Conservation (phyloP, 2,888 invertebrate species). For the Macrophya alboannulata region DNA sequence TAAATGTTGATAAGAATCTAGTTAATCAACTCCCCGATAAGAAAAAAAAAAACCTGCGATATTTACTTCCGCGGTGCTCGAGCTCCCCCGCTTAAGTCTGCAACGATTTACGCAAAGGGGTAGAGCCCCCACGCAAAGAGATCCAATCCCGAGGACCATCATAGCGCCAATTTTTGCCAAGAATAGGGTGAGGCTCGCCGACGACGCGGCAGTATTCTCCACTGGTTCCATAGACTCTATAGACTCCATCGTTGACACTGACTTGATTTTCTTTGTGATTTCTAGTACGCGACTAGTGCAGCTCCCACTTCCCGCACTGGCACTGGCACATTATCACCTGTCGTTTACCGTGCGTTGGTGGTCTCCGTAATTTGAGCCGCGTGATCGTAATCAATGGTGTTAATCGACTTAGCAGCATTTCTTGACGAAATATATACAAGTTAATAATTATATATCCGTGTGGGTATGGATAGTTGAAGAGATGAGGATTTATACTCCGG, state of each 20-base stretch:
- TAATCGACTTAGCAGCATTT: constrained; percentile 13
- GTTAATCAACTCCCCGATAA: not conserved
- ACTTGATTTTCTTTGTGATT: not conserved
- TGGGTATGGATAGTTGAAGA: not conserved
- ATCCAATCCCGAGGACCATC: constrained; percentile 82
- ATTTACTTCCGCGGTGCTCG: constrained; percentile 63
- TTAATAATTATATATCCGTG: not conserved
- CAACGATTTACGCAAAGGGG: constrained; percentile 81
- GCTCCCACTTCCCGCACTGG: not conserved
- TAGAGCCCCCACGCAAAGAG: constrained; percentile 83
- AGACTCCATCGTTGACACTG: constrained; percentile 32
- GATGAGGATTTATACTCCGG: not conserved
- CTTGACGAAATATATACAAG: not conserved
- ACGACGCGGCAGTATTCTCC: not conserved
- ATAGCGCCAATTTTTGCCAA: constrained; percentile 84
- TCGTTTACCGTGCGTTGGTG: not conserved
- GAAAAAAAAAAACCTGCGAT: not conserved
- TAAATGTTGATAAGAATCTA: not conserved
- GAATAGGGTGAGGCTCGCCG: constrained; percentile 71
- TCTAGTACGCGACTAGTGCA: not conserved
- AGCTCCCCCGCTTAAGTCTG: constrained; percentile 68
- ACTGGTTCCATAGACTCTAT: not conserved
- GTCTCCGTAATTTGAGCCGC: not conserved
- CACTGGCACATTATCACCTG: constrained; percentile 18
- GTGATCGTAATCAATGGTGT: constrained; percentile 18